phyloP scores from a whole-genome alignment of 2,113 vertebrate genomes.

The Oceanites oceanicus region DNA sequence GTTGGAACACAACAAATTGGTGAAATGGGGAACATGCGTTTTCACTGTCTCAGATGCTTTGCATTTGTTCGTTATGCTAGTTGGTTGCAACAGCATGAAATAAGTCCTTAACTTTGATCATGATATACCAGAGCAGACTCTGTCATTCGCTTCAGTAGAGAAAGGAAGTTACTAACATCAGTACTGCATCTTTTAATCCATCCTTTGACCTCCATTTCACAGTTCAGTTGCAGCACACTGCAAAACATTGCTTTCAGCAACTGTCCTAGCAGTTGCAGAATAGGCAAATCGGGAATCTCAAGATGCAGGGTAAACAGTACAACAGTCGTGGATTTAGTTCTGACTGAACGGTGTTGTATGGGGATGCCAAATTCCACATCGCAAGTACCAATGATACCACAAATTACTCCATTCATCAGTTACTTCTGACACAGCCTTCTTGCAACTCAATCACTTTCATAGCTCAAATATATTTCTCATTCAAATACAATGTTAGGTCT shows the following conservation, averaged over 20 bases:
- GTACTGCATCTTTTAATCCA: not conserved
- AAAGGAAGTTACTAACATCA: not conserved
- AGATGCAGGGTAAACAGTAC: not conserved
- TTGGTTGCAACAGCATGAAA: not conserved
- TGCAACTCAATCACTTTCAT: not conserved
- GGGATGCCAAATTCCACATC: not conserved
- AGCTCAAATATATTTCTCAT: not conserved
- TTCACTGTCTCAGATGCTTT: not conserved
- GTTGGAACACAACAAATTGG: not conserved
- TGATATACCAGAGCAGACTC: not conserved
- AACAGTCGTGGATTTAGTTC: not conserved
- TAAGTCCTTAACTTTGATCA: not conserved
- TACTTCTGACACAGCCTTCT: not conserved
- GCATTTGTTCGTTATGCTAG: not conserved
- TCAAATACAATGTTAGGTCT: not conserved
- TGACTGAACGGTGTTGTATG: not conserved
- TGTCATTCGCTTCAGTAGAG: not conserved
- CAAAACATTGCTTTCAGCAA: not conserved
- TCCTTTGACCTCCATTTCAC: not conserved
- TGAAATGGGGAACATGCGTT: not conserved
- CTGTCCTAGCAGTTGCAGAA: not conserved
- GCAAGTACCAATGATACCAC: not conserved
- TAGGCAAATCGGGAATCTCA: not conserved
- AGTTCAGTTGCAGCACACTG: not conserved
- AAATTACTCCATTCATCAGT: not conserved